Base-by-base conservation (phyloP, 2,113 vertebrate genomes). In the Scomber japonicus region DNA sequence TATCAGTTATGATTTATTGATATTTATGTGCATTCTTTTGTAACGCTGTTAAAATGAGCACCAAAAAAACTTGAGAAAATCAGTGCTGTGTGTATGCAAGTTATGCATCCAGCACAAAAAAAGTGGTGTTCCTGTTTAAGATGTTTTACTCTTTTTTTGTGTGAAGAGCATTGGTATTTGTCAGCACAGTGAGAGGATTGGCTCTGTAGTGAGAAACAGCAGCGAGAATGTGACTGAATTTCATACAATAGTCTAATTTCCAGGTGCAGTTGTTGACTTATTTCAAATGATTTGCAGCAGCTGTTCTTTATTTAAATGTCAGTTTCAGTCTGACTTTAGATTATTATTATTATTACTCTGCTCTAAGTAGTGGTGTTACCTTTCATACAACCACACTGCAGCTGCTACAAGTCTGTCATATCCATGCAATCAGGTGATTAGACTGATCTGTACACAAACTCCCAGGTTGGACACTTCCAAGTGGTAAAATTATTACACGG, bases 351-450 rank as follows among this genome's bases (percentile, higher is more conserved):
- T 40, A 14, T 57, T n/a, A n/a, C n/a, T 1, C 16, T 31, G 63
- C 54, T 68, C 19, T 68, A 17, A 50, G 21, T 53, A 54, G 62
- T 46, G 35, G 54, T 61, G 56, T 30, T 12, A 21, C 61, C 31
- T 64, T 55, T 48, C 11, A 62, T 55, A 16, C 5, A 2, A 4
- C 44, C 2, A 5, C 19, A 19, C 49, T 10, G 66, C 35, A 62
- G 21, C 19, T 2, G 2, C 6, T 9, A 7, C 35, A 9, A 40
- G 35, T 40, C 35, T 40, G 35, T 9, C 24, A 27, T 27, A 3
- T 27, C 24, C 24, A 27, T 27, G 24, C 24, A 27, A 27, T 27
- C 24, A 27, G 24, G 24, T 27, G 24, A 27, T 27, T 27, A 27
- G 24, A 27, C 24, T 27, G 24, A 27, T 27, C 1, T 9, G 17